Evolutionary conservation across 2,888 invertebrate genomes (phyloP), one percentile per base, ranked within the genome.

Genomic region (Lordiphosa fenestrarum): DNA sequence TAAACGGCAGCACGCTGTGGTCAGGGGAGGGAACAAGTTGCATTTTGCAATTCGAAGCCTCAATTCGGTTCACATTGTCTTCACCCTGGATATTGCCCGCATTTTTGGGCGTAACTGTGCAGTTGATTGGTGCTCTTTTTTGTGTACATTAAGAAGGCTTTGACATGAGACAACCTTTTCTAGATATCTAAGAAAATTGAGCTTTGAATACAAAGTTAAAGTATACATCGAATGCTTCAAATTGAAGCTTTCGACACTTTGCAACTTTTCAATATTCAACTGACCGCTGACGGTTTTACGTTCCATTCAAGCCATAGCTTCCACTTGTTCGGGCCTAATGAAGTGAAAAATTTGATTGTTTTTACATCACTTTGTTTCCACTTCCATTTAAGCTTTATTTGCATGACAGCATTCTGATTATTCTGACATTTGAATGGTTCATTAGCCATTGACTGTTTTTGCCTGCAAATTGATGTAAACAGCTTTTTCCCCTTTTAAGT

Each of bases 61-160:
- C 33, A 39, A 40, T 47, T 65, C 38, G 23, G 55, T 30, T 60
- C 44, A 66, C 71, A 70, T 70, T 69, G 69, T 69, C 71, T 70
- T 71, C 71, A 69, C 58, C 66, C 66, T 69, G 66, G 70, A 70
- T 65, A 66, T 57, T 55, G 71, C 55, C 51, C 56, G 69, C 70
- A 69, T 64, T 69, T 59, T 25, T 47, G 55, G 38, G 13, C 7
- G 13, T 12, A 12, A 25, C 6, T 36, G 21, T 40, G 19, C 19
- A 39, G 38, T 48, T 53, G 50, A 55, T 46, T 52, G 51, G 13
- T n/a, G 35, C 42, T 23, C 23, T 10, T 10, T 30, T 30, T 60
- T 54, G 50, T 36, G 12, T 40, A 47, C 39, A 30, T 41, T 33
- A 25, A 25, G 15, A 15, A 21, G 35, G 12, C 35, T 10, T 35